These are phyloP conservation scores for Noctilio leporinus DNA, from an alignment of 2,113 vertebrate genomes.

Conservation along the genomic window DNA sequence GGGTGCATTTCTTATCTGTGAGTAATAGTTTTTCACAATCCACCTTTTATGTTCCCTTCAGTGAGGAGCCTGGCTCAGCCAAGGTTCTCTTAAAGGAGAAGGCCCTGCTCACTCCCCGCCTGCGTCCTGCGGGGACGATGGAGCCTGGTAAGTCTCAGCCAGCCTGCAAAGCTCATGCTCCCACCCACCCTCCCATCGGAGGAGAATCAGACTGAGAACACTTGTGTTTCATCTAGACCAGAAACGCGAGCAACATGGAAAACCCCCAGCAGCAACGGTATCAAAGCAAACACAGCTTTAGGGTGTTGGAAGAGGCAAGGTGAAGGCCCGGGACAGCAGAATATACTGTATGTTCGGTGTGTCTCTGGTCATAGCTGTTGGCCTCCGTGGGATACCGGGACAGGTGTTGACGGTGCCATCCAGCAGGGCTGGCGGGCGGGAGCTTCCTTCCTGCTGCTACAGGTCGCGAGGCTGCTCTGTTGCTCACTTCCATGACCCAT, in stretches of 20 bases:
- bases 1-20: constrained; percentile 80
- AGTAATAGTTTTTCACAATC: constrained; percentile 81
- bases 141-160: not conserved
- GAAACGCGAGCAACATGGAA: not conserved
- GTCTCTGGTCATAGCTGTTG: not conserved
- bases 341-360: rapidly evolving
- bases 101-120: not conserved
- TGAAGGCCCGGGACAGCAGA: not conserved
- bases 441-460: rapidly evolving
- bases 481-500: rapidly evolving
- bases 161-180: not conserved
- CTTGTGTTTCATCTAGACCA: not conserved
- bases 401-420: not conserved
- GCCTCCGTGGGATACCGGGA: rapidly evolving
- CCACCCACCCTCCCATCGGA: not conserved
- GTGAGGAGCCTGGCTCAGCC: constrained; percentile 66
- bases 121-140: not conserved
- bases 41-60: constrained; percentile 76
- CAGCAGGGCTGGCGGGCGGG: rapidly evolving
- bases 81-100: constrained; percentile 82
- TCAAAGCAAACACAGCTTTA: not conserved
- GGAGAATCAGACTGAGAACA: not conserved
- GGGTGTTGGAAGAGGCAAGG: not conserved
- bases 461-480: not conserved
- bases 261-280: not conserved